Evolutionary conservation across 2,113 vertebrate species (phyloP).

Genomic region (Silurus asotus): DNA sequence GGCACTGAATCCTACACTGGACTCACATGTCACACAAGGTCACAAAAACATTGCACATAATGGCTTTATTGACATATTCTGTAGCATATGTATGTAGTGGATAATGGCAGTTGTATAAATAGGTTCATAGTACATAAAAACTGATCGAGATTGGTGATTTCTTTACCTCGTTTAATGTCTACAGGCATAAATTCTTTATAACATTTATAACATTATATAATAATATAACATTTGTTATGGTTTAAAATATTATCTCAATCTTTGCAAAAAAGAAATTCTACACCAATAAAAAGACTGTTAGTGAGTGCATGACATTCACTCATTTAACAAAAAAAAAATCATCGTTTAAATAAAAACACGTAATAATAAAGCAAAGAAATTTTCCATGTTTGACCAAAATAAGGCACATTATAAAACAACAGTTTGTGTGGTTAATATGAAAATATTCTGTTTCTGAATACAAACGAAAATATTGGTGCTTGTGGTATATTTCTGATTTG

Average conservation of each 20-base stretch:
- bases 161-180: not conserved
- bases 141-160: not conserved
- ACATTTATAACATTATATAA: no score
- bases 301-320: not conserved
- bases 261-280: not conserved
- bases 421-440: not conserved
- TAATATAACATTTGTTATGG: not conserved
- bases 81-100: not conserved
- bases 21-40: not conserved
- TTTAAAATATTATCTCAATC: not conserved
- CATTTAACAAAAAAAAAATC: no score
- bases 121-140: not conserved
- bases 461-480: not conserved
- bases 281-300: not conserved
- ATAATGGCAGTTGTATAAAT: not conserved
- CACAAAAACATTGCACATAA: not conserved
- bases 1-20: slow-evolving; percentile 5
- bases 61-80: not conserved
- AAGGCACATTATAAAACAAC: not conserved
- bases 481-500: not conserved
- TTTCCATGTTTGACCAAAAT: not conserved
- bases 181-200: not conserved
- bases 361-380: no score
- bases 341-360: no score
- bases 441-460: not conserved